Conservation (phyloP, 2,888 invertebrate genomes). For the Metopia argyrocephala region DNA sequence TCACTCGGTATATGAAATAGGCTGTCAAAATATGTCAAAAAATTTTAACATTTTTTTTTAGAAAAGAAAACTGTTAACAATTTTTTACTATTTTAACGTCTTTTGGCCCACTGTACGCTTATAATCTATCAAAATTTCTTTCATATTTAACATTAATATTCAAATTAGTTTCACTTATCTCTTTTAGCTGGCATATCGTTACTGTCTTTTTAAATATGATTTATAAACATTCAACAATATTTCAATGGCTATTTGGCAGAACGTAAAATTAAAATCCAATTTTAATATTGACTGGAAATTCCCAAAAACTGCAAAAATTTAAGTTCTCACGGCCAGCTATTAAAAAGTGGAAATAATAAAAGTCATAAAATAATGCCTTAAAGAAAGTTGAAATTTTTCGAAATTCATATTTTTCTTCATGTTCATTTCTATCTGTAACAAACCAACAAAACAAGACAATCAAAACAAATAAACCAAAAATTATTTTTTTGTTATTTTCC, state of each 20-base stretch:
- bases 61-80: too few species aligned
- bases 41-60: too few species aligned
- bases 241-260: neutral
- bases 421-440: neutral
- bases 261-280: neutral
- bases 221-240: neutral
- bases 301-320: neutral
- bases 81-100: neutral
- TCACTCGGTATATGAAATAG: too few species aligned
- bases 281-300: constrained; percentile 20
- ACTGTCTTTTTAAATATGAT: neutral
- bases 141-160: neutral
- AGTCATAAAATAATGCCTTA: neutral
- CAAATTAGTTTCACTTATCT: neutral
- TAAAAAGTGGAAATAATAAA: neutral
- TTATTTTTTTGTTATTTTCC: constrained; percentile 5
- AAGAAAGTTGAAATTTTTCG: constrained; percentile 23
- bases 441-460: too few species aligned
- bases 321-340: constrained; percentile 7
- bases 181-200: neutral
- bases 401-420: neutral
- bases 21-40: too few species aligned
- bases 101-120: neutral
- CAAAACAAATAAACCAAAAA: too few species aligned
- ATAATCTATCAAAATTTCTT: neutral